Conservation (phyloP, 2,113 vertebrate species). For the Monopterus albus region DNA sequence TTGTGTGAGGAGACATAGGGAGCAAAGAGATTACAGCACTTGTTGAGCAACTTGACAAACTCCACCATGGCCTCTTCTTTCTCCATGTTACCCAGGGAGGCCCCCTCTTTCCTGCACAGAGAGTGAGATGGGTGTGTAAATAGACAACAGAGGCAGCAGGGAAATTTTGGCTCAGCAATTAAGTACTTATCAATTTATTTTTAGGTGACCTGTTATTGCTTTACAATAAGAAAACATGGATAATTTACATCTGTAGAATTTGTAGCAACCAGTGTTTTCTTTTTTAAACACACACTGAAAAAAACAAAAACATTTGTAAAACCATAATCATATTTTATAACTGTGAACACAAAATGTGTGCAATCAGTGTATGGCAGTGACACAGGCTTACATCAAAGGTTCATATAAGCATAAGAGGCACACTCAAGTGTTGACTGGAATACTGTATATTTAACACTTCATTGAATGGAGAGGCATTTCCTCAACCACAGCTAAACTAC, state of each 20-base stretch:
- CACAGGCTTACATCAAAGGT: background rate
- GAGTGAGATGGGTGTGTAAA: background rate
- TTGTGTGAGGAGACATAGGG: conserved; percentile 95
- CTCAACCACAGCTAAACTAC: background rate
- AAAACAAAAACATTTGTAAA: too few relatives aligned
- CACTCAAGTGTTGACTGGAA: background rate
- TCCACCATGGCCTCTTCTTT: conserved; percentile 96
- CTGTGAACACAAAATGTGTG: background rate
- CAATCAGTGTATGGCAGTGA: background rate
- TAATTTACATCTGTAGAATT: background rate
- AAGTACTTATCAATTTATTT: background rate
- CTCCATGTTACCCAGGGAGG: conserved; percentile 90
- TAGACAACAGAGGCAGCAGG: background rate
- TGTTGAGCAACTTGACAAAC: conserved; percentile 93
- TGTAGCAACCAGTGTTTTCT: background rate
- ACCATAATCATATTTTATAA: too few relatives aligned
- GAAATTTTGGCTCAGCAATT: background rate
- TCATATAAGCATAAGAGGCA: background rate
- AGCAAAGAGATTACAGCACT: conserved; percentile 95
- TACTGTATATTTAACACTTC: background rate
- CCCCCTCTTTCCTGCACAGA: conserved; percentile 92
- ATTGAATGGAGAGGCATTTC: background rate
- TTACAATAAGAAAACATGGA: background rate
- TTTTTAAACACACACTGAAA: too few relatives aligned
- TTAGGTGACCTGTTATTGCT: background rate